Percentiles rank a stretch among this genome's conserved stretches.
Evolutionary conservation across 2,888 invertebrate genomes (phyloP).

Genomic region (Nomada goodeniana): DNA sequence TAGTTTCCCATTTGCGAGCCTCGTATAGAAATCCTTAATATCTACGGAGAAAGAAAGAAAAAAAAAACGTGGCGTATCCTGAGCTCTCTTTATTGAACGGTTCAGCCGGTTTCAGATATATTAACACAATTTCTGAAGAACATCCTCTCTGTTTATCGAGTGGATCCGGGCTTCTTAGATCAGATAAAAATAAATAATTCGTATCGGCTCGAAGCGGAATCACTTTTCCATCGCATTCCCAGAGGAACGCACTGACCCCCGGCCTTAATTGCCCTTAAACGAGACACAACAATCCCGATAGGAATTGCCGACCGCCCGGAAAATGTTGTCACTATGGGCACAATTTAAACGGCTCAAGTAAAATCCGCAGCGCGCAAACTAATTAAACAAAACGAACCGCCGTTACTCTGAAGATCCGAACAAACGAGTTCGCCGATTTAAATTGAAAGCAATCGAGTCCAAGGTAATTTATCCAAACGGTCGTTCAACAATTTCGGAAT

Average conservation of each 20-base stretch:
- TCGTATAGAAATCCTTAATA: background rate
- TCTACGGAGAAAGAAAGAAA: too few relatives aligned
- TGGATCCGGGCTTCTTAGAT: background rate
- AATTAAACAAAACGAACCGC: constrained; percentile 56
- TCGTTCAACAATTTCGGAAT: background rate
- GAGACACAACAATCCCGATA: constrained; percentile 13
- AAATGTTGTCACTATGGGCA: constrained; percentile 35
- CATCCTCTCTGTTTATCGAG: background rate
- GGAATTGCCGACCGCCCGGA: constrained; percentile 8
- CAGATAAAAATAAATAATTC: constrained; percentile 9
- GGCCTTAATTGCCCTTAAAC: constrained; percentile 24
- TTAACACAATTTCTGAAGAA: constrained; percentile 1
- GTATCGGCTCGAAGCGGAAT: constrained; percentile 11
- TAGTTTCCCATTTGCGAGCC: too few relatives aligned
- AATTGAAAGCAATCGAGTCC: constrained; percentile 1
- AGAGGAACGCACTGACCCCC: background rate
- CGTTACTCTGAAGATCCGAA: constrained; percentile 10
- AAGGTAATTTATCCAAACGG: too few relatives aligned
- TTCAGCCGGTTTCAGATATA: background rate
- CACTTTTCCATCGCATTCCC: constrained; percentile 24
- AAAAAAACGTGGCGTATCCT: background rate
- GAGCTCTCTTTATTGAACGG: background rate
- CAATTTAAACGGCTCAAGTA: constrained; percentile 42
- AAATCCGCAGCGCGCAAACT: constrained; percentile 26
- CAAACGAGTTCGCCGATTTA: constrained; percentile 13